Percentiles rank a stretch among this genome's conserved stretches.
phyloP scores from a whole-genome alignment of 2,888 invertebrate genomes.

The Lypha dubia region DNA sequence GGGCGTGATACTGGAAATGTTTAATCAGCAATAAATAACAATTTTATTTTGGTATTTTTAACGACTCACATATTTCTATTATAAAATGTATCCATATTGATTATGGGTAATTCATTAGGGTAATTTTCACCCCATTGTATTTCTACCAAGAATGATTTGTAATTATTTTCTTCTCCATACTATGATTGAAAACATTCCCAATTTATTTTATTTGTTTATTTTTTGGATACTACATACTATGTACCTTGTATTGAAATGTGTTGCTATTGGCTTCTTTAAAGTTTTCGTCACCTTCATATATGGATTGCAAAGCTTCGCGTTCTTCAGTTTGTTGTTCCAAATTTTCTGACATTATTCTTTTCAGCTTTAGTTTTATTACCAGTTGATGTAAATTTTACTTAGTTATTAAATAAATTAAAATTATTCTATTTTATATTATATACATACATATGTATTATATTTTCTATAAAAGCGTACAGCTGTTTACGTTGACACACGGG shows the following conservation, averaged over 20 bases:
- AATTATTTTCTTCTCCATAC: slow-evolving; percentile 91
- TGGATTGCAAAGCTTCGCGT: slow-evolving; percentile 94
- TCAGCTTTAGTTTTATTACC: background rate
- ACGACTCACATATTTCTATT: slow-evolving; percentile 93
- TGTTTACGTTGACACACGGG: slow-evolving; percentile 38
- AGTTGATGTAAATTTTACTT: background rate
- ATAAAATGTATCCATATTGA: slow-evolving; percentile 96
- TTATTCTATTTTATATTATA: background rate
- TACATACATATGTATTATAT: too few relatives aligned
- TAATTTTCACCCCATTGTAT: slow-evolving; percentile 94
- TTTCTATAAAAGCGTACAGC: slow-evolving; percentile 33
- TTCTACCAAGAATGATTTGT: slow-evolving; percentile 93
- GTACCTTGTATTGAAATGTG: slow-evolving; percentile 97
- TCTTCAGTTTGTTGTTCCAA: slow-evolving; percentile 92
- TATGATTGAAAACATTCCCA: slow-evolving; percentile 82
- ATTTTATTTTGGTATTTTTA: background rate
- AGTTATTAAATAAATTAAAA: slow-evolving; percentile 17
- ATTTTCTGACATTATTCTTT: slow-evolving; percentile 84
- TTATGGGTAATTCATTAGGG: slow-evolving; percentile 91
- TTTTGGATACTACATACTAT: slow-evolving; percentile 72
- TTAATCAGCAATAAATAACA: background rate
- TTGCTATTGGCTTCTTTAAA: slow-evolving; percentile 92
- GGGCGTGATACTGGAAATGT: slow-evolving; percentile 85
- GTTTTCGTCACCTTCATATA: slow-evolving; percentile 95
- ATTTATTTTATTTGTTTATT: background rate